phyloP scores from a whole-genome alignment of 2,888 invertebrate species.

The Argyresthia goedartella region DNA sequence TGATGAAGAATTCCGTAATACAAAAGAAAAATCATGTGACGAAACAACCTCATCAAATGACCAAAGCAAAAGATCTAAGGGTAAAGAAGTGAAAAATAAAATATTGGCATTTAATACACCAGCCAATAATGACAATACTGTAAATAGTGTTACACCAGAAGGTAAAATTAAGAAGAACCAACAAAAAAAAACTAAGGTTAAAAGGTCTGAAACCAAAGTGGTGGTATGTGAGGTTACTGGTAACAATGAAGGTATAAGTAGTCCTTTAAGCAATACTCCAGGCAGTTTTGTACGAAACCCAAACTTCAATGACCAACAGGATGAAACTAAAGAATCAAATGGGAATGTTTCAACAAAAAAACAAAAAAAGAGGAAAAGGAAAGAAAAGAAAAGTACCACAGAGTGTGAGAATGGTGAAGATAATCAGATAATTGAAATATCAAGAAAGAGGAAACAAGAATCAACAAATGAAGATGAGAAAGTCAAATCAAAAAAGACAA shows the following conservation, averaged over 20 bases:
- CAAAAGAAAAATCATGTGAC: background rate
- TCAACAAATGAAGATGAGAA: slow-evolving; percentile 32
- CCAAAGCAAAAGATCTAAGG: background rate
- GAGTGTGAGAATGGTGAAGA: slow-evolving; percentile 22
- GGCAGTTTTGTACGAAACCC: background rate
- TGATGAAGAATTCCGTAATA: background rate
- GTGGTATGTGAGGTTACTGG: background rate
- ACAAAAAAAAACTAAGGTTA: background rate
- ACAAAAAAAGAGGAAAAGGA: background rate
- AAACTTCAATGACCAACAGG: background rate
- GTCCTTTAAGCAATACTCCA: background rate
- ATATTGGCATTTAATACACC: background rate
- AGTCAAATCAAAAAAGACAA: slow-evolving; percentile 20
- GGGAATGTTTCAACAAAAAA: background rate
- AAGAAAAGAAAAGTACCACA: background rate
- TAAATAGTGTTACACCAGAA: background rate
- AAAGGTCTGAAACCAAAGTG: no score
- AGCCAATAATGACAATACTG: background rate
- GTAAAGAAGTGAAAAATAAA: background rate
- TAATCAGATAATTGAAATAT: slow-evolving; percentile 33
- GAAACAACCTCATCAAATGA: no score
- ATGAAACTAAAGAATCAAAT: background rate
- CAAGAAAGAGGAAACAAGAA: slow-evolving; percentile 37
- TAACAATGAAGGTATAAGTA: background rate
- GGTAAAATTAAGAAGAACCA: background rate